Evolutionary conservation across 1,140 invertebrate species (phyloP), one percentile per base, ranked within the genome.

Genomic region (Druon quercuslanigerum): DNA sequence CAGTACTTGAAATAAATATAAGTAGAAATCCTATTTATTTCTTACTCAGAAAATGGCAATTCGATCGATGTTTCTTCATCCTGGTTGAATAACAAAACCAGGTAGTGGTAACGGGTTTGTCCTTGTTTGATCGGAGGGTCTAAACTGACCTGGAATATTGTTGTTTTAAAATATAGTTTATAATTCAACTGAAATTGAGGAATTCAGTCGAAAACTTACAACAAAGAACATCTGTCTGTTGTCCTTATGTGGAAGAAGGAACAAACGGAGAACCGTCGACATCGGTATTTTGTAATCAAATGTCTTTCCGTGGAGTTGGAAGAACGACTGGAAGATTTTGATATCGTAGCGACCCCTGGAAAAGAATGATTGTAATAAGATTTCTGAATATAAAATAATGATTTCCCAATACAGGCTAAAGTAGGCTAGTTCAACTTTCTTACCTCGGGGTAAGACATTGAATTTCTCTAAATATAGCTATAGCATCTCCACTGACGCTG

Each of bases 261-360:
- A 99, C 9, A 99, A 90, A 25, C 99, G 94, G 11, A 99, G 92
- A 14, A 99, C 98, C 0, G 98, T 99, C 2, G 97, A 97, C 94
- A 98, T 97, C 0, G 98, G 98, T 83, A 99, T 99, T 92, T 99
- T 99, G 92, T 99, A 99, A 92, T 99, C 99, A 90, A 99, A 99
- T 0, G 99, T 99, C 94, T 99, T 99, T 91, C 99, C 99, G 89
- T 99, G 99, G 73, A 99, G 94, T 92, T 99, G 98, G 87, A 99
- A 96, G 91, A 99, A 99, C 3, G 97, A 95, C 75, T 97, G 96
- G 88, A 99, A 99, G 57, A 99, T 95, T 93, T 99, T 99, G 90
- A 99, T 98, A 89, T 99, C 99, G 89, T 99, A 99, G 79, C 99
- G 97, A 94, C 99, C 99, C 93, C 97, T 98, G 92, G 92, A 93